Conservation (phyloP, 2,113 vertebrate species). For the Sinocyclocheilus anophthalmus region DNA sequence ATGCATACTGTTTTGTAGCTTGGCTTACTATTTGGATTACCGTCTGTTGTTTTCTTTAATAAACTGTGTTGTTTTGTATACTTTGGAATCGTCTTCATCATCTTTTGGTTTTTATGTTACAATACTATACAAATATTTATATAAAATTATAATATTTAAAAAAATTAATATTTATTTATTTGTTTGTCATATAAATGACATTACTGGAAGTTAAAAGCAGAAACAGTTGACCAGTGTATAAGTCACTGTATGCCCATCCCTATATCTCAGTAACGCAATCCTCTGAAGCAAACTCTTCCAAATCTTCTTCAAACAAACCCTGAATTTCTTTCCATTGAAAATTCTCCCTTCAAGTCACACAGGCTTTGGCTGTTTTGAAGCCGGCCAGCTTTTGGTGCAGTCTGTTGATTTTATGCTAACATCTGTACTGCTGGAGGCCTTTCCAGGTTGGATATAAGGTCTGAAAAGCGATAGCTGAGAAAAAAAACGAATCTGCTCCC, state of each 20-base stretch:
- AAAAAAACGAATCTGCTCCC: neutral
- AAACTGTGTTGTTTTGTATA: no score
- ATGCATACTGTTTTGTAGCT: no score
- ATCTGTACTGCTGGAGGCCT: constrained; percentile 35
- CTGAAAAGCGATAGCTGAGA: neutral
- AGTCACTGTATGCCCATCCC: neutral
- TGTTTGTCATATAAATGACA: neutral
- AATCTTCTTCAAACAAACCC: constrained; percentile 12
- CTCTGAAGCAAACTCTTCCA: neutral
- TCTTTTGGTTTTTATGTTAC: no score
- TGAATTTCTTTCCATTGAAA: constrained; percentile 4
- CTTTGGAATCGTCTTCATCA: no score
- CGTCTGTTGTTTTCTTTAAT: no score
- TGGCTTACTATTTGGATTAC: no score
- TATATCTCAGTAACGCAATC: neutral
- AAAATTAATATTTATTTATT: no score
- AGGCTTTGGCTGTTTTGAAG: neutral
- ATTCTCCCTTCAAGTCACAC: neutral
- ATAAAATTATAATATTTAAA: no score
- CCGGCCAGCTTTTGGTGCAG: neutral
- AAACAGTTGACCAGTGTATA: neutral
- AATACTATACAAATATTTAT: no score
- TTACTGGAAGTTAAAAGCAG: neutral
- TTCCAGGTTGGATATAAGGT: constrained; percentile 3
- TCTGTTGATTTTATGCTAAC: constrained; percentile 27